Conservation (phyloP, 2,797 vertebrate species). For the Helicolenus hilgendorfi region DNA sequence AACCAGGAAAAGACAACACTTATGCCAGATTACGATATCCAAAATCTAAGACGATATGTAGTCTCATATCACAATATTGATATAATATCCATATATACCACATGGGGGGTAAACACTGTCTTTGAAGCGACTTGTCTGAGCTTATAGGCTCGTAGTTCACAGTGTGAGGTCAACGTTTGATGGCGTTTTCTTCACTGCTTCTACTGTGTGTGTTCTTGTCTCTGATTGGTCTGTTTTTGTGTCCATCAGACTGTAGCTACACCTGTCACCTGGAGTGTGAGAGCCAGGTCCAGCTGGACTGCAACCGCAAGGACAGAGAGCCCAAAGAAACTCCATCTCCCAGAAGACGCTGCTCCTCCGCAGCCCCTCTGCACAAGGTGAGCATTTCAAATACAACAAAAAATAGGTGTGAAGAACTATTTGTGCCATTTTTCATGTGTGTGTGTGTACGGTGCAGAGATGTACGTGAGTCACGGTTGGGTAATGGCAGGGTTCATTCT, state of each 20-base stretch:
- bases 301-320: slow-evolving; percentile 88
- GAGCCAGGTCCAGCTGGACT: slow-evolving; percentile 94
- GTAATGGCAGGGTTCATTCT: slow-evolving; percentile 21
- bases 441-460: background rate
- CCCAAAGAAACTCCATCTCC: slow-evolving; percentile 81
- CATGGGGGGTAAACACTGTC: no score
- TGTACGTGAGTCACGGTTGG: slow-evolving; percentile 30
- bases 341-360: slow-evolving; percentile 69
- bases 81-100: no score
- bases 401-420: background rate
- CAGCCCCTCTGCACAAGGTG: slow-evolving; percentile 74
- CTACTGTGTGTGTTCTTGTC: background rate
- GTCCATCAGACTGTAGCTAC: slow-evolving; percentile 94
- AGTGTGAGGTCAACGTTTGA: background rate
- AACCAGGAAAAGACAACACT: no score
- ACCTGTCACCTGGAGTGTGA: slow-evolving; percentile 95
- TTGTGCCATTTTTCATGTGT: background rate
- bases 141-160: background rate
- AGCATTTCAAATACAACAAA: background rate
- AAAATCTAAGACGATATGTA: no score
- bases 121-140: background rate
- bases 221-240: slow-evolving; percentile 44
- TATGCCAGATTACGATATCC: no score
- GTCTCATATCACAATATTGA: no score
- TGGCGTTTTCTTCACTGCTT: background rate